Evolutionary conservation across 2,113 vertebrate genomes (phyloP).

Genomic region (Ibidorhyncha struthersii): DNA sequence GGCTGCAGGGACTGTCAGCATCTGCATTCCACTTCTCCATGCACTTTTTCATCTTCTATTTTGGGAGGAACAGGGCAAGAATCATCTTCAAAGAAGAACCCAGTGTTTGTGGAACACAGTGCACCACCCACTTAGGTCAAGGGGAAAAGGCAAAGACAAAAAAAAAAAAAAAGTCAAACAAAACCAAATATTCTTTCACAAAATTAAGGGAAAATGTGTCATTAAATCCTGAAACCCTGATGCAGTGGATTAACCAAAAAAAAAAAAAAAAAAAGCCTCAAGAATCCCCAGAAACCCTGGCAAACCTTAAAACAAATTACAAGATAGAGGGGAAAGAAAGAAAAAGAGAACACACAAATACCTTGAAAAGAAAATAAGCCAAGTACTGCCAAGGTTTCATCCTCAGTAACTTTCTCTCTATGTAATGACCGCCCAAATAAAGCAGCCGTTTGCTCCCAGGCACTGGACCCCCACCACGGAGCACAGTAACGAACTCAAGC

Average conservation of each 20-base stretch:
- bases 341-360: neutral
- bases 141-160: neutral
- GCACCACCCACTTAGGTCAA: rapidly evolving
- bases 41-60: neutral
- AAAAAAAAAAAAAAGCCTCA: neutral
- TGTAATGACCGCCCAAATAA: neutral
- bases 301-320: neutral
- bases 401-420: neutral
- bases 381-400: neutral
- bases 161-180: neutral
- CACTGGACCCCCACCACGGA: neutral
- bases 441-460: neutral
- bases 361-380: neutral
- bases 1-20: neutral
- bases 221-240: neutral
- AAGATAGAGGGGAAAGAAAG: neutral
- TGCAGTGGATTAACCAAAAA: neutral
- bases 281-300: neutral
- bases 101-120: neutral
- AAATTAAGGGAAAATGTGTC: neutral
- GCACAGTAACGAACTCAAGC: neutral
- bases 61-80: neutral
- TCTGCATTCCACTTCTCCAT: neutral
- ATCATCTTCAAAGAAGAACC: neutral
- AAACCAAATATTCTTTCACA: neutral